These are phyloP conservation scores for Drosophila rhopaloa DNA, from an alignment of 1,140 invertebrate genomes.

Conservation along the genomic window DNA sequence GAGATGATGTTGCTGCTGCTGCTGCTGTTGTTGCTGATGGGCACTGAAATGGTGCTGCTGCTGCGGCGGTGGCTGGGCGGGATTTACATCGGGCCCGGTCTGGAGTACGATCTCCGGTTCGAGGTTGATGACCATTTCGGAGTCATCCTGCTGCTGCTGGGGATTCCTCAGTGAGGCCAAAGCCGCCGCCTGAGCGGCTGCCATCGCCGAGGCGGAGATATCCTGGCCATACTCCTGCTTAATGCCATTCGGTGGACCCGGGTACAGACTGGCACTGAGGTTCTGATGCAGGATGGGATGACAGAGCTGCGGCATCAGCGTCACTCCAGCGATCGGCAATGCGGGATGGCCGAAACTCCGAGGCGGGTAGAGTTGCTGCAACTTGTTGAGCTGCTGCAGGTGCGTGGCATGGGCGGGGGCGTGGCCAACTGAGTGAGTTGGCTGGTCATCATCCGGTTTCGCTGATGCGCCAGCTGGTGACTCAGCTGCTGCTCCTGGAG, in stretches of 20 bases:
- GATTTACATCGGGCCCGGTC: conserved; percentile 72
- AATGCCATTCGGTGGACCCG: conserved; percentile 74
- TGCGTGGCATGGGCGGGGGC: conserved; percentile 57
- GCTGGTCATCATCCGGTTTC: conserved; percentile 47
- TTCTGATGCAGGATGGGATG: conserved; percentile 82
- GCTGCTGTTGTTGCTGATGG: conserved; percentile 65
- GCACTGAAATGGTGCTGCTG: conserved; percentile 75
- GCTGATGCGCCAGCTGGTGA: conserved; percentile 60
- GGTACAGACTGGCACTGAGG: conserved; percentile 70
- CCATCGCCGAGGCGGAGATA: conserved; percentile 62
- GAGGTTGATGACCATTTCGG: conserved; percentile 75
- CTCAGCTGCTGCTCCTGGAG: conserved; percentile 42
- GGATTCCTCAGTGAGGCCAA: conserved; percentile 52
- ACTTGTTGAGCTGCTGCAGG: conserved; percentile 78
- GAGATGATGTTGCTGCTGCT: conserved; percentile 60
- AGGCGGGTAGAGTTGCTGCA: conserved; percentile 79
- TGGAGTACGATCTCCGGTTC: conserved; percentile 81
- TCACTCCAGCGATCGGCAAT: conserved; percentile 72
- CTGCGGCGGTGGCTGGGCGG: conserved; percentile 62
- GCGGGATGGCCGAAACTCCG: conserved; percentile 78
- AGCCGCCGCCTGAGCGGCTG: conserved; percentile 57
- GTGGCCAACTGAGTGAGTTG: conserved; percentile 52
- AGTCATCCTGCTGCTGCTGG: conserved; percentile 64
- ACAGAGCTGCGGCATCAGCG: conserved; percentile 80
- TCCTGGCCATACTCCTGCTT: conserved; percentile 81